These are phyloP conservation scores for Aradus depressus DNA, from an alignment of 2,888 invertebrate species.

Conservation along the genomic window DNA sequence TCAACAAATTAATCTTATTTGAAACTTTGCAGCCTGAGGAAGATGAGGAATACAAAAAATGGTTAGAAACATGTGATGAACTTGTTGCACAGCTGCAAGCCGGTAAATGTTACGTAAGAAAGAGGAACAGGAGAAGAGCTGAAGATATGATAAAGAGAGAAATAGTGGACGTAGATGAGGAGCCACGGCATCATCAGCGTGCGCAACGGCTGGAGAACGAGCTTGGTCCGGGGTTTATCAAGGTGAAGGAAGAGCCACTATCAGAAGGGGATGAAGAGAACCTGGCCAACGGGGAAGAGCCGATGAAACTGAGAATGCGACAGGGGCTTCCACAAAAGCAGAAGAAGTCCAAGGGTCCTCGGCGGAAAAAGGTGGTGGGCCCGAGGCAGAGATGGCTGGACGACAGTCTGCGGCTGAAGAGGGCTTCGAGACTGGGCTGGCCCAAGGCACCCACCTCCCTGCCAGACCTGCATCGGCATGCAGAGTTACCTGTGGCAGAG, in stretches of 20 bases:
- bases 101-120: conserved; percentile 17
- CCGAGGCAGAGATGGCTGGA: conserved; percentile 74
- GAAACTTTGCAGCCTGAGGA: conserved; percentile 17
- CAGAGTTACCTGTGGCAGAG: conserved; percentile 35
- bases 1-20: not conserved
- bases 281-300: not conserved
- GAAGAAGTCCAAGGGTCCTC: conserved; percentile 14
- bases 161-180: not conserved
- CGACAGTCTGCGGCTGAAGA: conserved; percentile 69
- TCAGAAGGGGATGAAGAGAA: not conserved
- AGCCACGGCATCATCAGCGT: conserved; percentile 32
- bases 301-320: conserved; percentile 25
- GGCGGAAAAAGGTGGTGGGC: conserved; percentile 35
- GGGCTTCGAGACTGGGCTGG: conserved; percentile 56
- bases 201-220: no score
- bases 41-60: conserved; percentile 27
- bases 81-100: conserved; percentile 23
- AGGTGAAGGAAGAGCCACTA: conserved; percentile 8
- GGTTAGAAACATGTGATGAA: conserved; percentile 28
- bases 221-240: not conserved
- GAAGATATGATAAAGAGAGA: conserved; percentile 14
- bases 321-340: conserved; percentile 21
- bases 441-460: conserved; percentile 45
- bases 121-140: conserved; percentile 3
- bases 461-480: conserved; percentile 21